phyloP scores from a whole-genome alignment of 2,888 invertebrate species.

The Drosophila acutilabella region DNA sequence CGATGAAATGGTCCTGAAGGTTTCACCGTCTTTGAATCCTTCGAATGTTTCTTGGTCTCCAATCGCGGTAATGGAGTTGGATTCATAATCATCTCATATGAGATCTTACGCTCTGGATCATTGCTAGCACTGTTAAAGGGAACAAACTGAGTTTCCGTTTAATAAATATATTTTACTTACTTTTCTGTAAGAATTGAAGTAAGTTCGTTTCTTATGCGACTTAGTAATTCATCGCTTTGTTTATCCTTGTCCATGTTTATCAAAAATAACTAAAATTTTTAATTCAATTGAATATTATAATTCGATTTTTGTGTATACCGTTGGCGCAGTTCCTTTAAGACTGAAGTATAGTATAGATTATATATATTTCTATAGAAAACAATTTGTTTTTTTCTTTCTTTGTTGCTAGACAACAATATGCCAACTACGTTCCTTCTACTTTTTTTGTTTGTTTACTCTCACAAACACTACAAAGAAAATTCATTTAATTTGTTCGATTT shows the following conservation, averaged over 20 bases:
- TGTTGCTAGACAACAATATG: slow-evolving; percentile 57
- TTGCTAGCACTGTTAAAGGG: slow-evolving; percentile 38
- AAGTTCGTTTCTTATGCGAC: slow-evolving; percentile 72
- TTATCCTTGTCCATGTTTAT: slow-evolving; percentile 51
- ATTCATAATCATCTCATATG: slow-evolving; percentile 47
- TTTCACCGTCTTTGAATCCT: slow-evolving; percentile 10
- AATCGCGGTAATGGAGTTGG: slow-evolving; percentile 44
- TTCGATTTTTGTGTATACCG: slow-evolving; percentile 8
- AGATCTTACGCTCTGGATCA: slow-evolving; percentile 40
- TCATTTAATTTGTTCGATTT: no score
- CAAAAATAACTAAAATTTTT: slow-evolving; percentile 34
- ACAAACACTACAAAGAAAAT: not conserved
- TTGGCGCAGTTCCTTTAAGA: not conserved
- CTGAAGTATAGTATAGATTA: slow-evolving; percentile 7
- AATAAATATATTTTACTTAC: slow-evolving; percentile 48
- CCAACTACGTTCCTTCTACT: slow-evolving; percentile 21
- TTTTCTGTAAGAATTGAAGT: slow-evolving; percentile 69
- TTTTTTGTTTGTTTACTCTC: not conserved
- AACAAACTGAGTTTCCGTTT: not conserved
- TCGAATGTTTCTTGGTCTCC: slow-evolving; percentile 3
- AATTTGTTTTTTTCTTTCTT: slow-evolving; percentile 41
- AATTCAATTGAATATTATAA: slow-evolving; percentile 26
- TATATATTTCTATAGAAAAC: not conserved
- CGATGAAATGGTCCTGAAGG: slow-evolving; percentile 15
- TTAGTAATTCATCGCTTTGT: slow-evolving; percentile 59